phyloP scores from a whole-genome alignment of 2,888 invertebrate species.

The Tridacna crocea region DNA sequence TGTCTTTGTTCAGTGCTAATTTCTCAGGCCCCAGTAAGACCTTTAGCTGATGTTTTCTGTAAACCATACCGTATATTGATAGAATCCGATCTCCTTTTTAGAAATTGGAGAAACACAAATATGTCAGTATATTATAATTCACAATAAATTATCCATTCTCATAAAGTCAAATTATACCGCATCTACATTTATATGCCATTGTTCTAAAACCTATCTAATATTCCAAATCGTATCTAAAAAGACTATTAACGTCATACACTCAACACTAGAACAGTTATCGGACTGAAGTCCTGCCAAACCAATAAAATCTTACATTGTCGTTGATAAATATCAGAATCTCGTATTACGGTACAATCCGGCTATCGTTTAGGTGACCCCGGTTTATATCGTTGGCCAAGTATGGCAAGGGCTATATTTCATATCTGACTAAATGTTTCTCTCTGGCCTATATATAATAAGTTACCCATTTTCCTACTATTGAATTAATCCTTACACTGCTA shows the following conservation, averaged over 20 bases:
- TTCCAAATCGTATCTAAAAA: conserved; percentile 1
- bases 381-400: conserved; percentile 3
- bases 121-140: conserved; percentile 7
- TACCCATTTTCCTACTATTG: too few relatives aligned
- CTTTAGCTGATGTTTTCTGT: conserved; percentile 47
- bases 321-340: conserved; percentile 10
- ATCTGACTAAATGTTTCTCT: too few relatives aligned
- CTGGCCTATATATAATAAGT: too few relatives aligned
- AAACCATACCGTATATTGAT: conserved; percentile 46
- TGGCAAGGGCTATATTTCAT: background rate
- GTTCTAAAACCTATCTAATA: conserved; percentile 3
- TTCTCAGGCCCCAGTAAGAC: conserved; percentile 57
- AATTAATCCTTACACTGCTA: too few relatives aligned
- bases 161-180: conserved; percentile 20
- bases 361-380: conserved; percentile 7
- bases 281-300: too few relatives aligned
- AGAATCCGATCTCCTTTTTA: too few relatives aligned
- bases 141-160: background rate
- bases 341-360: conserved; percentile 14
- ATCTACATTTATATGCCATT: conserved; percentile 4
- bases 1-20: conserved; percentile 7
- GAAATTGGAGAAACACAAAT: conserved; percentile 4
- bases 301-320: too few relatives aligned
- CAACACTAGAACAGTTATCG: too few relatives aligned
- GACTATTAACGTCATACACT: too few relatives aligned